Base-by-base conservation (phyloP, 92 coral and sea anemone genomes). In the Bergia sp. region DNA sequence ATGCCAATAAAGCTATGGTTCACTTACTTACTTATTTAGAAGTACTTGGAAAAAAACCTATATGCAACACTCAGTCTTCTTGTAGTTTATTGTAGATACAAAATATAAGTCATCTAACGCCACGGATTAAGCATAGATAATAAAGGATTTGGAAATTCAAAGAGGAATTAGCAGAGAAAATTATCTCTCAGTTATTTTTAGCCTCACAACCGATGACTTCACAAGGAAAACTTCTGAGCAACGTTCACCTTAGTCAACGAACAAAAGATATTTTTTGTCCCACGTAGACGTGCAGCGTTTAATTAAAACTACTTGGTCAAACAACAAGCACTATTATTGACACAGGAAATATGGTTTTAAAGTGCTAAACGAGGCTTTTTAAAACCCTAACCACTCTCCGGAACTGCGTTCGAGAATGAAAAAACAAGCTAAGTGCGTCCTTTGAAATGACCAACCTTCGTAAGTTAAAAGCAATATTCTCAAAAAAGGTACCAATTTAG, bases 231-330 rank as follows among this genome's bases (percentile, higher is more conserved):
- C 41, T n/a, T 7, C 5, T 72, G 38, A 29, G 29, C 29, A 12
- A 39, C 16, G 80, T 9, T 18, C 13, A 39, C 45, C 23, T 41
- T 44, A 13, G 23, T 50, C 50, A 5, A 44, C 36, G 41, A 76
- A 76, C 80, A 76, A 76, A 16, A 44, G 11, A 41, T 42, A 18
- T 42, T 6, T 15, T 40, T 3, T 12, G 29, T 44, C 80, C 41
- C 80, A 76, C 80, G 80, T 76, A 41, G 10, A 76, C 43, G 80
- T 76, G 80, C 50, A 5, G 41, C 47, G 49, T 41, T 76, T 41
- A 44, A 76, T 76, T 76, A 76, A 76, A 76, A 76, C 53, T 50
- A 76, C 80, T 76, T 41, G 80, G 50, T 76, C 80, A 41, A 76
- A 76, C 80, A 76, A 76, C 80, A 40, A 76, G 21, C 37, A 42